These are phyloP conservation scores for Scolopax bukidnonensis DNA, from an alignment of 2,797 vertebrate species.

Conservation along the genomic window DNA sequence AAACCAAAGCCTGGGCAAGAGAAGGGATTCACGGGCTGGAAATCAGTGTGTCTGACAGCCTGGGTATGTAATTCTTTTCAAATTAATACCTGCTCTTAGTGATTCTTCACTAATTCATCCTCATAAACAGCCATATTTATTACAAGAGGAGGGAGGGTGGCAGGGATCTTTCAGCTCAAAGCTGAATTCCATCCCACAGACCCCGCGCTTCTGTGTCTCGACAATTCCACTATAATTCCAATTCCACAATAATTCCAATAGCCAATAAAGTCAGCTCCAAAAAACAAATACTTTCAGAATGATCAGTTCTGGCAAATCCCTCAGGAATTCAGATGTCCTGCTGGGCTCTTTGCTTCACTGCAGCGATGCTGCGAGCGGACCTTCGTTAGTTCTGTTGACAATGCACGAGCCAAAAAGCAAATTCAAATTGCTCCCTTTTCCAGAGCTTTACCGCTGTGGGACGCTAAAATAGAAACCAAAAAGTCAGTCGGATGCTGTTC, in stretches of 20 bases:
- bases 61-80: not conserved
- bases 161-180: not conserved
- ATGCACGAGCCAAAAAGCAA: not conserved
- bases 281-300: not conserved
- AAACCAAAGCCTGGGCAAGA: not conserved
- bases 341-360: not conserved
- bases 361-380: not conserved
- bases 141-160: not conserved
- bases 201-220: not conserved
- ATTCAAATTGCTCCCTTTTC: not conserved
- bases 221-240: not conserved
- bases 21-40: not conserved
- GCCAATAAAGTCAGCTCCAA: not conserved
- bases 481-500: not conserved
- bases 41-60: not conserved
- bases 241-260: not conserved
- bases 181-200: not conserved
- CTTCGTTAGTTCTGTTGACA: constrained; percentile 17
- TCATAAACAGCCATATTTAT: not conserved
- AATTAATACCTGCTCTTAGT: not conserved
- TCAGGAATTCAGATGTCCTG: not conserved
- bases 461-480: not conserved
- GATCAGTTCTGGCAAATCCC: constrained; percentile 7
- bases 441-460: constrained; percentile 13
- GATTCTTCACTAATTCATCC: not conserved